Evolutionary conservation across 1,140 invertebrate species (phyloP), one percentile per base, ranked within the genome.

Genomic region (Dendrolimus kikuchii): DNA sequence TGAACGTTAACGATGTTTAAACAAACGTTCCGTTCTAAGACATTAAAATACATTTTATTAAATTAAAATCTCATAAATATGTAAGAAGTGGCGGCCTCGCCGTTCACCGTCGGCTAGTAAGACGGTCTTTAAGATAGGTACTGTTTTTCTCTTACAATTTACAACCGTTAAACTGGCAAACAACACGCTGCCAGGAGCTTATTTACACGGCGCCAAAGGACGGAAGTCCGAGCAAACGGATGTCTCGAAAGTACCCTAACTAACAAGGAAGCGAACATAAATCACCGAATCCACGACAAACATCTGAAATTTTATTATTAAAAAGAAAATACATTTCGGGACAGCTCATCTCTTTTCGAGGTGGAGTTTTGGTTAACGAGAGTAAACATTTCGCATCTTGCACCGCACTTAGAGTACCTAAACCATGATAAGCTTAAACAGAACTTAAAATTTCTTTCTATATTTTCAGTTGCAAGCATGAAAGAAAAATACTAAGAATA

Each of bases 221-320:
- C 77, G 72, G 79, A 78, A 82, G 71, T 79, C 63, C 74, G 62
- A 70, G 55, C 57, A 59, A 74, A 64, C 71, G 74, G 72, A 77
- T 68, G 66, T 67, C 56, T 62, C 64, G 66, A 64, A 54, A 58
- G 49, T 53, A 64, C 71, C 23, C 23, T 23, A 23, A 23, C 23
- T 23, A 23, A 23, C 23, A 23, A 60, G 74, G 66, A 77, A 79
- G 75, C 70, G 60, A 64, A 72, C 70, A 72, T 80, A 80, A 84
- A 84, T 84, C 79, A 77, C 64, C 53, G 61, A 73, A 77, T 78
- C 75, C 63, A 77, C 74, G 69, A 68, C 68, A 67, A 77, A 67
- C 68, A 65, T 68, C 64, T 74, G 63, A 75, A 74, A 75, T 68
- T 59, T 74, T 76, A 72, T 74, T 71, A 74, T 72, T 74, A 61